phyloP scores from a whole-genome alignment of 2,797 vertebrate genomes.

The Melanogrammus aeglefinus region DNA sequence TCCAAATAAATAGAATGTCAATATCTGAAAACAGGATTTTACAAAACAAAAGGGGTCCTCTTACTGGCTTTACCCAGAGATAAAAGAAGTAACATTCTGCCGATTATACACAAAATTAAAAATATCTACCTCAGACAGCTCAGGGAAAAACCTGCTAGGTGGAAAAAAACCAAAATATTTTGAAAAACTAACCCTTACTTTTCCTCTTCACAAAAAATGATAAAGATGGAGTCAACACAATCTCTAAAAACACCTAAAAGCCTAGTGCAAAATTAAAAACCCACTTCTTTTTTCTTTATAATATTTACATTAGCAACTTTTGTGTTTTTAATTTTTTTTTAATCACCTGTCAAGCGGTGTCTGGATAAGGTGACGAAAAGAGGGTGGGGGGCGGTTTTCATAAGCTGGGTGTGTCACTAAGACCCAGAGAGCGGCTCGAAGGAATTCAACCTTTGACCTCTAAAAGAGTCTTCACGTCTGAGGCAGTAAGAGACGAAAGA shows the following conservation, averaged over 20 bases:
- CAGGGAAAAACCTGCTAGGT: slow-evolving; percentile 89
- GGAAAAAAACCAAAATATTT: slow-evolving; percentile 91
- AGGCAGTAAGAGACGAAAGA: too few relatives aligned
- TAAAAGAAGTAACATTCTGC: slow-evolving; percentile 86
- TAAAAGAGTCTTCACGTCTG: slow-evolving; percentile 63
- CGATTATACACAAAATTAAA: slow-evolving; percentile 85
- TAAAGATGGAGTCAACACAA: slow-evolving; percentile 95
- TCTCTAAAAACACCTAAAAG: slow-evolving; percentile 94
- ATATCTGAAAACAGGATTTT: slow-evolving; percentile 75
- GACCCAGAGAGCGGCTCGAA: slow-evolving; percentile 54
- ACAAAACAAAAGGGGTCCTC: slow-evolving; percentile 75
- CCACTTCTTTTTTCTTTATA: slow-evolving; percentile 80
- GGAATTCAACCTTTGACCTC: slow-evolving; percentile 65
- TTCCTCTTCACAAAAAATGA: slow-evolving; percentile 81
- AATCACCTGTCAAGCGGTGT: slow-evolving; percentile 78
- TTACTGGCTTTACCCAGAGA: slow-evolving; percentile 84
- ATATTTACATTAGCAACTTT: slow-evolving; percentile 81
- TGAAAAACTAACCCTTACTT: slow-evolving; percentile 74
- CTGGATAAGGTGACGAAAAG: slow-evolving; percentile 50
- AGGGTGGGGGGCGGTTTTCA: slow-evolving; percentile 44
- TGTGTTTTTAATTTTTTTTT: slow-evolving; percentile 42
- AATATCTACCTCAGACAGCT: slow-evolving; percentile 68
- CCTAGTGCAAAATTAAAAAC: slow-evolving; percentile 94
- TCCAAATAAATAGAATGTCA: slow-evolving; percentile 84
- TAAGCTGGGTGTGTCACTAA: slow-evolving; percentile 40